These are phyloP conservation scores for Drosophila emarginata DNA, from an alignment of 2,888 invertebrate species.

Conservation along the genomic window DNA sequence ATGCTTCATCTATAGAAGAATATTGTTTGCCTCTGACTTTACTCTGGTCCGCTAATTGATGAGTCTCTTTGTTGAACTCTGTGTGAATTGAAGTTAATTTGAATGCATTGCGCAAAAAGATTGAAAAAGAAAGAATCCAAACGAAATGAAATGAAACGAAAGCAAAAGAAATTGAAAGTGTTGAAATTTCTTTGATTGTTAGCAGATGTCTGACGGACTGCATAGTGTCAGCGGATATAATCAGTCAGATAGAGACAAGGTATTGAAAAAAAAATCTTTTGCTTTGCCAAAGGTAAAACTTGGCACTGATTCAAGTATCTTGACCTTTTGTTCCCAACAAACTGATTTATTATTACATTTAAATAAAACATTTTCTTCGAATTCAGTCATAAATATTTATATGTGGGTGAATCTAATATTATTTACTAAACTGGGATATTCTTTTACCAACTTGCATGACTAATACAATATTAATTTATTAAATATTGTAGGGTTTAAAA, in stretches of 20 bases:
- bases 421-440: too few relatives aligned
- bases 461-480: too few relatives aligned
- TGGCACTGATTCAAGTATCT: not conserved
- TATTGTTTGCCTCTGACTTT: not conserved
- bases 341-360: too few relatives aligned
- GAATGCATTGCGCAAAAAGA: constrained; percentile 56
- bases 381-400: too few relatives aligned
- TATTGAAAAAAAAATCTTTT: not conserved
- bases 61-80: constrained; percentile 25
- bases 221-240: not conserved
- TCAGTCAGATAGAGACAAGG: constrained; percentile 14
- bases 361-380: too few relatives aligned
- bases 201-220: constrained; percentile 28
- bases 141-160: not conserved
- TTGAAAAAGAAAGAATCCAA: constrained; percentile 3
- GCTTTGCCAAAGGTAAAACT: not conserved
- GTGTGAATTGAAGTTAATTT: constrained; percentile 72
- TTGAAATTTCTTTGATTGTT: constrained; percentile 28
- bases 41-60: constrained; percentile 60
- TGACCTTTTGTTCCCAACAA: too few relatives aligned
- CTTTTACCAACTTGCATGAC: too few relatives aligned
- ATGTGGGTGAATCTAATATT: too few relatives aligned
- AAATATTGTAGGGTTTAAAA: too few relatives aligned
- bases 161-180: constrained; percentile 40
- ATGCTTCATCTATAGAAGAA: not conserved